These are phyloP conservation scores for Rhopalosiphum nymphaeae DNA, from an alignment of 2,888 invertebrate species.

Conservation along the genomic window DNA sequence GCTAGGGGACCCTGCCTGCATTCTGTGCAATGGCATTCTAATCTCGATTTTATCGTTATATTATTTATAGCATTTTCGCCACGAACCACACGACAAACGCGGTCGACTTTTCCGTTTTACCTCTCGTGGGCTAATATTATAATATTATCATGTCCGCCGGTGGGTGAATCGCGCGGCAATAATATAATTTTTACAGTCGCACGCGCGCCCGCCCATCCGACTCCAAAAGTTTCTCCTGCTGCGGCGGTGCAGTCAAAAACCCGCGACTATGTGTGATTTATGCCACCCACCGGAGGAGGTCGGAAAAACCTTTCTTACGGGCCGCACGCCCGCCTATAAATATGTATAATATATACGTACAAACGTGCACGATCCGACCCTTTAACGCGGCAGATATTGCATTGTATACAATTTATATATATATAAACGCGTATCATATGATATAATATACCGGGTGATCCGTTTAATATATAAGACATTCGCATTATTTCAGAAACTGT, in stretches of 20 bases:
- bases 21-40: background rate
- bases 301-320: conserved; percentile 46
- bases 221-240: conserved; percentile 19
- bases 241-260: conserved; percentile 32
- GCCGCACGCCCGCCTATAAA: background rate
- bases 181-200: conserved; percentile 45
- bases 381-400: background rate
- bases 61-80: conserved; percentile 31
- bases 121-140: background rate
- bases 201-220: background rate
- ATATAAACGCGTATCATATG: background rate
- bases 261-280: conserved; percentile 42
- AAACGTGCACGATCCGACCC: background rate
- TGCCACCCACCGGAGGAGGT: background rate
- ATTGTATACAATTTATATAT: no score
- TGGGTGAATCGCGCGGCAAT: conserved; percentile 22
- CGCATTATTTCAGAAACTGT: no score
- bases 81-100: background rate
- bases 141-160: conserved; percentile 16
- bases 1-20: no score
- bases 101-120: conserved; percentile 22
- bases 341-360: background rate
- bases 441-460: no score
- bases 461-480: no score
- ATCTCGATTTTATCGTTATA: conserved; percentile 48